Conservation (phyloP, 23 tunicate species). For the Ciona savignyi region DNA sequence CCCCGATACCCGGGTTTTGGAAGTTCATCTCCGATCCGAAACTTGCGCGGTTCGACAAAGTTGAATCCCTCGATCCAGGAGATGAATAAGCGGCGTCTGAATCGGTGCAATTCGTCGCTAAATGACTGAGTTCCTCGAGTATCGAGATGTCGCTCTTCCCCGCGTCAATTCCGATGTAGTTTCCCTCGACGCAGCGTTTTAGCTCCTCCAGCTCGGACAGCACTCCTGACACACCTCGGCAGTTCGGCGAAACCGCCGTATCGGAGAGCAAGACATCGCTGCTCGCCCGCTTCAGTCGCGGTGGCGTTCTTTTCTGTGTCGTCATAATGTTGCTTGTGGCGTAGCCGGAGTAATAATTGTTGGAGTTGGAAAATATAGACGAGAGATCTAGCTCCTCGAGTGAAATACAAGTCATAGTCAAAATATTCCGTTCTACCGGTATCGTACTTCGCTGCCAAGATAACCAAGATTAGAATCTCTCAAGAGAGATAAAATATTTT, state of each 20-base stretch:
- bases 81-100: conserved; percentile 14
- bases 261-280: conserved; percentile 38
- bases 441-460: too few relatives aligned
- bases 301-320: too few relatives aligned
- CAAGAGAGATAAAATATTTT: too few relatives aligned
- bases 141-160: conserved; percentile 17
- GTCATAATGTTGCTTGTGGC: not conserved
- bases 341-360: not conserved
- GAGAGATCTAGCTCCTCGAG: conserved; percentile 17
- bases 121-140: conserved; percentile 20
- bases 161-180: too few relatives aligned
- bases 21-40: too few relatives aligned
- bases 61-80: too few relatives aligned
- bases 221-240: too few relatives aligned
- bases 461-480: too few relatives aligned
- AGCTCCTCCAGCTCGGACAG: not conserved
- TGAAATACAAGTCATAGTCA: conserved; percentile 17
- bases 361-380: not conserved
- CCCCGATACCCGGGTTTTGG: too few relatives aligned
- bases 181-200: not conserved
- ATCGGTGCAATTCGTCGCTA: not conserved
- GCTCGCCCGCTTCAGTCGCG: conserved; percentile 6
- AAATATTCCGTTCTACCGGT: too few relatives aligned
- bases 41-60: too few relatives aligned
- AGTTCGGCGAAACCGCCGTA: conserved; percentile 7